Base-by-base conservation (phyloP, 1,140 invertebrate species). In the Portunus trituberculatus region DNA sequence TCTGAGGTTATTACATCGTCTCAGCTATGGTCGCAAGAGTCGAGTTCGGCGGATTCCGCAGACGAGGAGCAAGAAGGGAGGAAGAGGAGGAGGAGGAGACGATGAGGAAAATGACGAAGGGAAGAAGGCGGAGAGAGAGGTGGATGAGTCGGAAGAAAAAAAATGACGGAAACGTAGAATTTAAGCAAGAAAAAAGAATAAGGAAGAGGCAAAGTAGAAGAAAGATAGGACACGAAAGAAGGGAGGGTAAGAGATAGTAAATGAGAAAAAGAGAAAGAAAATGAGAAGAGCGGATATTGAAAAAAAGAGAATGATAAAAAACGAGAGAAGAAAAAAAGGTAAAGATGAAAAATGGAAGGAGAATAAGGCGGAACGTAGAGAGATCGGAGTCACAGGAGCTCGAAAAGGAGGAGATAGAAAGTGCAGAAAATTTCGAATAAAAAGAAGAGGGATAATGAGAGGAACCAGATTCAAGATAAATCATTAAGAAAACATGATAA, bases 1-100 rank as follows among this genome's bases (percentile, higher is more conserved):
- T 25, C n/a, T 76, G 67, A 76, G 67, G 67, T 76, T 76, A 76
- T 76, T 76, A 76, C 67, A 76, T 76, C 67, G 67, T 76, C 67
- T 76, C 20, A n/a, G 67, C 52, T 59, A 59, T 59, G 52, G 52
- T 12, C 52, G 52, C 67, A 25, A 76, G 67, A 76, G 67, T n/a
- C 67, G 67, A 76, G 67, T 76, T 76, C n/a, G 67, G 67, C n/a
- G 67, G 67, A 76, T 76, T 76, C 20, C 20, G 67, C 12, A 25
- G 67, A 76, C 20, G 67, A 76, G 67, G 67, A 76, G 67, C 52
- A 2, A 76, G 67, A 20, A 76, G 67, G 67, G 67, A 76, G 67
- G 67, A 76, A 20, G 67, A 76, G 67, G 67, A 76, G 67, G 67
- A 88, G 86, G 45, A 46, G 86, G 45, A 88, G 16, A 32, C 14